Base-by-base conservation (phyloP, 2,797 vertebrate genomes). In the Platyrinchus mystaceus region DNA sequence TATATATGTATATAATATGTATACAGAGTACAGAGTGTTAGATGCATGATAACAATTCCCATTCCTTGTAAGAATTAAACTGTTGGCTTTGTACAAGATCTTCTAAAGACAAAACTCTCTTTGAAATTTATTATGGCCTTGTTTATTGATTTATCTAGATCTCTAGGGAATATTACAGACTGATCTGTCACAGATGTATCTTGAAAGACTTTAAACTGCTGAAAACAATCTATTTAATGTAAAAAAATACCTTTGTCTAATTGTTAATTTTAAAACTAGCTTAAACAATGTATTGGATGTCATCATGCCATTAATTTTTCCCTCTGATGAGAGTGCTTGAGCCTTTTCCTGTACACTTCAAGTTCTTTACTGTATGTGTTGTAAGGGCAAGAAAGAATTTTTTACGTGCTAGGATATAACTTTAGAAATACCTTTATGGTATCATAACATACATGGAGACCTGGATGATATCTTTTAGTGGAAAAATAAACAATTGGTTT, bases 281-380 rank as follows among this genome's bases (percentile, higher is more conserved):
- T 67, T 64, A 49, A 86, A 64, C 10, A 73, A 36, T 39, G 12
- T 24, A 22, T 43, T 41, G 5, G 7, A 43, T 89, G 17, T 30
- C 46, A 24, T 34, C 11, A 43, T 32, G 36, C 6, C 9, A 66
- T 47, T 75, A 64, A 50, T 6, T 34, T 34, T 53, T 69, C 11
- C 8, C 10, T 63, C 43, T 41, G 4, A 46, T n/a, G 20, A 81
- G 3, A 2, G 6, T 27, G 24, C 36, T 56, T 68, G 36, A 44
- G 7, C 4, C 0, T 47, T 49, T 19, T 69, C 21, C 34, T 55
- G 8, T 9, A 50, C 0, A 1, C 8, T 67, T 82, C 34, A 58
- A 32, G 6, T 47, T 88, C 18, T 27, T 75, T 66, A 5, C 5
- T 46, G 7, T 28, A 63, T 44, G 20, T 32, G 3, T 13, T 47